Conservation (phyloP, 30 jellyfish, hydroid and myxozoan genomes). For the Nemopilema nomurai region DNA sequence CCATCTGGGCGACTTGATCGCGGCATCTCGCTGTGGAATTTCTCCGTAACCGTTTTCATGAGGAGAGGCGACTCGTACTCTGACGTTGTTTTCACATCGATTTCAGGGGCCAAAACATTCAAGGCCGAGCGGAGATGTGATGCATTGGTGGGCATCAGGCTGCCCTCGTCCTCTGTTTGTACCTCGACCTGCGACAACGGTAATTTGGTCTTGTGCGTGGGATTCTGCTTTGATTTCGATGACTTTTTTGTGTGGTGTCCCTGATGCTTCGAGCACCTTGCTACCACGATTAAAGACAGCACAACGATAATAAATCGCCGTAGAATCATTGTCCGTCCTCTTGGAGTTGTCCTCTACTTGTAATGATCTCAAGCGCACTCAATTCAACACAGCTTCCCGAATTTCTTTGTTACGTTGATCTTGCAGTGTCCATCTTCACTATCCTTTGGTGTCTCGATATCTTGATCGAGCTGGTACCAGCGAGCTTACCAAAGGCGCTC, state of each 20-base stretch:
- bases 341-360: background rate
- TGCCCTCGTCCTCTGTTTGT: constrained; percentile 36
- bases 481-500: constrained; percentile 12
- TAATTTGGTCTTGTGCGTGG: constrained; percentile 11
- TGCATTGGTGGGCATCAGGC: constrained; percentile 34
- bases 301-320: background rate
- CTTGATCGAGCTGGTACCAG: constrained; percentile 80
- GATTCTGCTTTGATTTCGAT: background rate
- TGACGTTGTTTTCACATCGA: constrained; percentile 19
- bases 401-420: background rate
- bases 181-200: constrained; percentile 49
- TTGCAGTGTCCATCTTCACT: background rate
- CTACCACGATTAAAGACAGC: background rate
- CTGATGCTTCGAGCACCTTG: constrained; percentile 35
- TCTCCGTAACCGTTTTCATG: constrained; percentile 55
- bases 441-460: background rate
- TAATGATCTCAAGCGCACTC: background rate
- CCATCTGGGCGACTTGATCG: constrained; percentile 56
- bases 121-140: constrained; percentile 80
- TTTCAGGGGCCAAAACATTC: constrained; percentile 88
- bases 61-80: constrained; percentile 37
- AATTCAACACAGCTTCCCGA: background rate
- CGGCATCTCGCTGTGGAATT: constrained; percentile 46
- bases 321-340: background rate
- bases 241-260: constrained; percentile 25